Evolutionary conservation across 2,888 invertebrate genomes (phyloP).

Genomic region (Mesoligia furuncula): DNA sequence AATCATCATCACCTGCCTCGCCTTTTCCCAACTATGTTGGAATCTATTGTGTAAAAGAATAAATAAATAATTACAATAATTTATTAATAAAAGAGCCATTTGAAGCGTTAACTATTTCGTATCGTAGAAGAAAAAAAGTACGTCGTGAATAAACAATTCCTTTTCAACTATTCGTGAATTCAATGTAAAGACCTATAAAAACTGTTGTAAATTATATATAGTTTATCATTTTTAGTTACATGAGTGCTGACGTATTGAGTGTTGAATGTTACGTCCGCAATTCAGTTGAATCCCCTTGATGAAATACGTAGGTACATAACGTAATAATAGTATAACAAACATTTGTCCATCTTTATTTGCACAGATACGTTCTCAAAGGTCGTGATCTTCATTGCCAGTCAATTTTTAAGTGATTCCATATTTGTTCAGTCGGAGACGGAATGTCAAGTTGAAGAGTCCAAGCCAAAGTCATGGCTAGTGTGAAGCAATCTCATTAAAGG

Average conservation of each 20-base stretch:
- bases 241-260: slow-evolving; percentile 16
- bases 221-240: slow-evolving; percentile 23
- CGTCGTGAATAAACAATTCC: neutral
- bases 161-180: slow-evolving; percentile 3
- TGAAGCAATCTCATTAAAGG: slow-evolving; percentile 43
- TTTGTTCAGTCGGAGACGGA: slow-evolving; percentile 72
- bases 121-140: neutral
- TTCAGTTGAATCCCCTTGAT: slow-evolving; percentile 48
- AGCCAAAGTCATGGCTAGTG: slow-evolving; percentile 71
- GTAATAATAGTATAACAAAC: slow-evolving; percentile 72
- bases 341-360: slow-evolving; percentile 80
- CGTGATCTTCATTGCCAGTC: slow-evolving; percentile 77
- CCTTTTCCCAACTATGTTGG: too few relatives aligned
- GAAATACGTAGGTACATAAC: slow-evolving; percentile 44
- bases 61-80: neutral
- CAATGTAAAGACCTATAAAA: slow-evolving; percentile 14
- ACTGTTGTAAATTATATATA: slow-evolving; percentile 10
- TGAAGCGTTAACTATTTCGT: neutral
- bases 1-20: too few relatives aligned
- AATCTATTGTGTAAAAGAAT: too few relatives aligned
- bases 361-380: slow-evolving; percentile 78
- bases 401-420: slow-evolving; percentile 76
- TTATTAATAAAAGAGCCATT: neutral
- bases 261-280: slow-evolving; percentile 31
- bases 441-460: slow-evolving; percentile 75